phyloP scores from a whole-genome alignment of 2,113 vertebrate species.

The Rhea americana region DNA sequence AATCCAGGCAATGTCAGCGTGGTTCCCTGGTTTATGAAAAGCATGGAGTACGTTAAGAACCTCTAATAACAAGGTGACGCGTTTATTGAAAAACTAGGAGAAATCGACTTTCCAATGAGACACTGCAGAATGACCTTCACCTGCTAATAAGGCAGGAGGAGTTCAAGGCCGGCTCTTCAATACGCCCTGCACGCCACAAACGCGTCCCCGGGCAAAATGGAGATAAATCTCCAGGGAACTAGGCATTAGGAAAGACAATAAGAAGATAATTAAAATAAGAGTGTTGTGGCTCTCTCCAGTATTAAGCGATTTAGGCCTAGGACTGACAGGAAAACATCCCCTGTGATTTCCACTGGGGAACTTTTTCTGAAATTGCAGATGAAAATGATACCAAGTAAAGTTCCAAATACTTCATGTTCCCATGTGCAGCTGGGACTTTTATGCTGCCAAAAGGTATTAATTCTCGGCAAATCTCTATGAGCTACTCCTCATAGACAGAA shows the following conservation, averaged over 20 bases:
- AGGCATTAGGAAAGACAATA: background rate
- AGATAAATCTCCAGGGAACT: background rate
- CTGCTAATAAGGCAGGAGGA: background rate
- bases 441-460: conserved; percentile 61
- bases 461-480: conserved; percentile 49
- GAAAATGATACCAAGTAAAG: conserved; percentile 1
- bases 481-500: conserved; percentile 61
- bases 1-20: accelerated
- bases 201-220: accelerated
- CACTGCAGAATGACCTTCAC: background rate
- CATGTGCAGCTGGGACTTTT: conserved; percentile 40
- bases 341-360: background rate
- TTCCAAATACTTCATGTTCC: conserved; percentile 55
- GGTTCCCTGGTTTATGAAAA: background rate
- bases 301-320: background rate
- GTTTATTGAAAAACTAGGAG: background rate
- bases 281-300: background rate
- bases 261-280: background rate
- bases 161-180: background rate
- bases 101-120: background rate
- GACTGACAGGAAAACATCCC: background rate
- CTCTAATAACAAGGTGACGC: background rate
- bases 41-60: background rate
- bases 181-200: background rate
- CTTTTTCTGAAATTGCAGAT: background rate